phyloP scores from a whole-genome alignment of 2,888 invertebrate genomes.

The Automeris io region DNA sequence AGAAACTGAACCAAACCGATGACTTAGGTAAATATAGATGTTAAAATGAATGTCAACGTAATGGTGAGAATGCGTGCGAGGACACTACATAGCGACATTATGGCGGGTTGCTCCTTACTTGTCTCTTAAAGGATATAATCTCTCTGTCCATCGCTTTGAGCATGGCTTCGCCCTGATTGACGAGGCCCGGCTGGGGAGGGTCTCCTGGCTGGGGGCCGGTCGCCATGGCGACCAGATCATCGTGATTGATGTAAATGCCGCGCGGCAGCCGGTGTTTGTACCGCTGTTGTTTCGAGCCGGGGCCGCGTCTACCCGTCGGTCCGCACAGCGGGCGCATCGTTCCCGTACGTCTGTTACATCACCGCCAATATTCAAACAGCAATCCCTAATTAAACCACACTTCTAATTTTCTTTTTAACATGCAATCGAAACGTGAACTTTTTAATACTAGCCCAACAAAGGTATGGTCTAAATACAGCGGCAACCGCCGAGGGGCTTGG shows the following conservation, averaged over 20 bases:
- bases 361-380: slow-evolving; percentile 58
- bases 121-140: slow-evolving; percentile 95
- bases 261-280: slow-evolving; percentile 93
- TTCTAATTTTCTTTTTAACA: slow-evolving; percentile 20
- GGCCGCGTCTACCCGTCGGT: slow-evolving; percentile 78
- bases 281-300: slow-evolving; percentile 68
- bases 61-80: slow-evolving; percentile 58
- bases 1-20: neutral
- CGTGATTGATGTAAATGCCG: slow-evolving; percentile 98
- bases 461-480: slow-evolving; percentile 20
- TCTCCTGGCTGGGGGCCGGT: slow-evolving; percentile 82
- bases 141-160: slow-evolving; percentile 95
- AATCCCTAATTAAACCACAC: slow-evolving; percentile 30
- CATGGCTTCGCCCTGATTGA: slow-evolving; percentile 87
- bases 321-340: slow-evolving; percentile 88
- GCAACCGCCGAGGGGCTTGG: no score
- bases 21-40: neutral
- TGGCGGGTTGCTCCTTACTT: slow-evolving; percentile 84
- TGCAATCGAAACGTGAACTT: slow-evolving; percentile 4
- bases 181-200: slow-evolving; percentile 61
- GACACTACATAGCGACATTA: slow-evolving; percentile 47
- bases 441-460: slow-evolving; percentile 30
- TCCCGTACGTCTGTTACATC: slow-evolving; percentile 85
- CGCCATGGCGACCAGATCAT: slow-evolving; percentile 95
- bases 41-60: slow-evolving; percentile 33